These are phyloP conservation scores for Microcebus ravelobensis DNA, from an alignment of 2,113 vertebrate genomes.

Conservation along the genomic window DNA sequence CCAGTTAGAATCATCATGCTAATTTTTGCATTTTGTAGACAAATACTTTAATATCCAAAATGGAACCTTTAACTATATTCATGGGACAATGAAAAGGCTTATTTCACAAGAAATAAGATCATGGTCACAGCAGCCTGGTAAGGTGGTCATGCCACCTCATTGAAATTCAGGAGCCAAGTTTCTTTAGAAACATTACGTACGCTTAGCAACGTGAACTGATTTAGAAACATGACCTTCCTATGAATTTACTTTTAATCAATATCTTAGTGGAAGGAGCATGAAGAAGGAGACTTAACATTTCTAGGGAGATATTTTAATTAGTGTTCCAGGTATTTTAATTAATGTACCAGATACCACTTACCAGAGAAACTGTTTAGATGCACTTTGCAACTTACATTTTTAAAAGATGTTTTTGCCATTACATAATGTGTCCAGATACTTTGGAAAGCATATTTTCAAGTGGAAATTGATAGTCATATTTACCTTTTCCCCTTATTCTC, in stretches of 20 bases:
- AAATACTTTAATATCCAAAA: not conserved
- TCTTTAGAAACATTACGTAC: accelerated
- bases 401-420: not conserved
- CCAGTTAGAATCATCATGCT: accelerated
- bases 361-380: not conserved
- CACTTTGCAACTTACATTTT: accelerated
- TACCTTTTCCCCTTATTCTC: not conserved
- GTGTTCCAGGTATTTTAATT: not conserved
- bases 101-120: not conserved
- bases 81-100: not conserved
- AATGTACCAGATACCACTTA: accelerated
- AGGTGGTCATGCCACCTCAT: accelerated
- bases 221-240: not conserved
- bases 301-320: not conserved
- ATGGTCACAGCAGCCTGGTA: accelerated
- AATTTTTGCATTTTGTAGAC: not conserved
- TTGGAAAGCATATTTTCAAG: not conserved
- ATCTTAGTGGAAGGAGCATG: not conserved
- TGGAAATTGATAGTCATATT: not conserved
- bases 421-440: not conserved
- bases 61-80: not conserved
- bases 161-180: accelerated
- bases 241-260: not conserved
- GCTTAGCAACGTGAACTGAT: not conserved
- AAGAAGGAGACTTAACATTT: too few species aligned